Percentiles rank a stretch among this genome's conserved stretches.
Conservation (phyloP, 2,888 invertebrate species). For the Gari tellinella region DNA sequence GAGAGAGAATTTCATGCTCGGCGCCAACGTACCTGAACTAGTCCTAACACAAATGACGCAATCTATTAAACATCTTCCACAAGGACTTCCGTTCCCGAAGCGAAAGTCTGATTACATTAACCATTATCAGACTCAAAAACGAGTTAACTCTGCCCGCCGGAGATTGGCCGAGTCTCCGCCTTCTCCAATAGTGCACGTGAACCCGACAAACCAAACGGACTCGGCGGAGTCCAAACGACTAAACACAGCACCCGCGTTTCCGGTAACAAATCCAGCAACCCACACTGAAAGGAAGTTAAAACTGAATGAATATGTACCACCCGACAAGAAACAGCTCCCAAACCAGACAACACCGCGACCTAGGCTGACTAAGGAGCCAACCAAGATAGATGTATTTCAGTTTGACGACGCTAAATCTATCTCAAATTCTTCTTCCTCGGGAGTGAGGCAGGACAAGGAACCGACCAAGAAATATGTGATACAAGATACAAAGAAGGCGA, state of each 20-base stretch:
- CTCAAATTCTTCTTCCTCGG: conserved; percentile 12
- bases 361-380: conserved; percentile 15
- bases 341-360: not conserved
- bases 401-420: conserved; percentile 56
- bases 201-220: no score
- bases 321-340: not conserved
- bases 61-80: not conserved
- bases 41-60: conserved; percentile 18
- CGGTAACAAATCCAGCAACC: conserved; percentile 54
- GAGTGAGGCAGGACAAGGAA: conserved; percentile 25
- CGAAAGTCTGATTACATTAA: conserved; percentile 70
- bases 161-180: conserved; percentile 58
- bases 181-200: conserved; percentile 17
- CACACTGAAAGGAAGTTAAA: conserved; percentile 8
- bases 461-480: conserved; percentile 59
- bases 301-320: not conserved
- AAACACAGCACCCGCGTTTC: conserved; percentile 59
- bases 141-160: conserved; percentile 68
- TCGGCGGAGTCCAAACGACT: conserved; percentile 29
- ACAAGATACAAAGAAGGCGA: conserved; percentile 58
- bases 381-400: conserved; percentile 48
- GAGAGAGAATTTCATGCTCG: conserved; percentile 40
- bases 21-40: conserved; percentile 15
- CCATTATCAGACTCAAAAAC: conserved; percentile 66
- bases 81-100: conserved; percentile 56